Percentiles rank a stretch among this genome's conserved stretches.
These are phyloP conservation scores for Vulpes vulpes DNA, from an alignment of 2,113 vertebrate species.

Conservation along the genomic window DNA sequence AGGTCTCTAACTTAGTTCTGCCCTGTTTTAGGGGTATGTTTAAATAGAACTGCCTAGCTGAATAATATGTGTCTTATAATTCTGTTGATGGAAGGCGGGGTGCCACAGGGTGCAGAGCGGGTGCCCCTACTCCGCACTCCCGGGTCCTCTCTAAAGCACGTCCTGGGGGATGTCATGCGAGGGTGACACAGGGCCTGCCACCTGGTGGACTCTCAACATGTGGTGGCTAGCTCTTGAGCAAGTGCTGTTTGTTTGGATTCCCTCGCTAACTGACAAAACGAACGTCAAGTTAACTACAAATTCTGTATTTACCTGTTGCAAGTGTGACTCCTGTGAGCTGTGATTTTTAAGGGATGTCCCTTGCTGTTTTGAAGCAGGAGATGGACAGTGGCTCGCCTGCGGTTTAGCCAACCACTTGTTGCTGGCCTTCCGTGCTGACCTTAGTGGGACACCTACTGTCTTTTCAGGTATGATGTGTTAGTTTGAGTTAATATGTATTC, in stretches of 20 bases:
- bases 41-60: too few relatives aligned
- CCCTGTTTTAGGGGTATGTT: not conserved
- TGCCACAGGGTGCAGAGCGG: too few relatives aligned
- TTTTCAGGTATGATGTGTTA: conserved; percentile 90
- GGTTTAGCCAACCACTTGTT: conserved; percentile 90
- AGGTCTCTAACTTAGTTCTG: too few relatives aligned
- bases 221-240: not conserved
- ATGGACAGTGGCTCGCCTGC: conserved; percentile 92
- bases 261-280: not conserved
- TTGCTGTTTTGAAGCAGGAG: conserved; percentile 84
- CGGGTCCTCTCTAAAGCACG: rapidly evolving
- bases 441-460: conserved; percentile 85
- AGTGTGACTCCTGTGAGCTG: rapidly evolving
- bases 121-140: too few relatives aligned
- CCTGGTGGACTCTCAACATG: rapidly evolving
- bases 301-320: not conserved
- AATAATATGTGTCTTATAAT: not conserved
- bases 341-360: not conserved
- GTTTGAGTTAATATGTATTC: not conserved
- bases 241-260: rapidly evolving
- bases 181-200: not conserved
- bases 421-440: conserved; percentile 88
- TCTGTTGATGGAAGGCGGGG: rapidly evolving
- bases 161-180: too few relatives aligned
- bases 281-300: rapidly evolving